Conservation (phyloP, 2,888 invertebrate species). For the Drosophila atroscutellata region DNA sequence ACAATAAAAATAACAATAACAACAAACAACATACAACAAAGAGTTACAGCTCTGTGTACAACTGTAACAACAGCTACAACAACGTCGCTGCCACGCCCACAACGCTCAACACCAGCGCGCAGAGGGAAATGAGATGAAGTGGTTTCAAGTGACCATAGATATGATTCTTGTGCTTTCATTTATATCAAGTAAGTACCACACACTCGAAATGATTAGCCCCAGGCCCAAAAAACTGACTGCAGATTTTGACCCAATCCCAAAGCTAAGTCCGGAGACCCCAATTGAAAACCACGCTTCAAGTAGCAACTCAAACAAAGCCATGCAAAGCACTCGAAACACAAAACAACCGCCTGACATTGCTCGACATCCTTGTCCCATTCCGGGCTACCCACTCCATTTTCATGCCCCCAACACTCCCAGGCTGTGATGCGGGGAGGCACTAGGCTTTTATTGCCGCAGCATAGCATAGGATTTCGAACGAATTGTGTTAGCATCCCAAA, state of each 20-base stretch:
- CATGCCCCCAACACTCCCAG: background rate
- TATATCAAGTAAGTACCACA: conserved; percentile 84
- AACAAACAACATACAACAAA: conserved; percentile 17
- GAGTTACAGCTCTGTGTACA: conserved; percentile 37
- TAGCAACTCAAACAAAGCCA: conserved; percentile 65
- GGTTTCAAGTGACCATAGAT: conserved; percentile 85
- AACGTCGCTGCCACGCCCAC: conserved; percentile 61
- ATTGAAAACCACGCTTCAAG: conserved; percentile 39
- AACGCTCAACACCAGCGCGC: conserved; percentile 71
- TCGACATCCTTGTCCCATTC: conserved; percentile 37
- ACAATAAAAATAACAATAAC: conserved; percentile 27
- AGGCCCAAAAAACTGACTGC: background rate
- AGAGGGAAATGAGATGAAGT: conserved; percentile 86
- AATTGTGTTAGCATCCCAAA: conserved; percentile 29
- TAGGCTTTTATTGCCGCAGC: conserved; percentile 53
- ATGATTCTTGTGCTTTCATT: conserved; percentile 85
- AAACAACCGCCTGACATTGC: conserved; percentile 71
- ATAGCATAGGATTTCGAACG: conserved; percentile 51
- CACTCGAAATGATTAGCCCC: conserved; percentile 57
- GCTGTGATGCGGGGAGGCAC: conserved; percentile 3
- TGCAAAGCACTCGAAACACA: conserved; percentile 54
- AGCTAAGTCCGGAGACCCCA: conserved; percentile 19
- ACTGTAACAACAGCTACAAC: conserved; percentile 56
- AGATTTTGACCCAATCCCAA: conserved; percentile 55
- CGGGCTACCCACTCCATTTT: background rate